phyloP scores from a whole-genome alignment of 2,888 invertebrate genomes.

The Pheosia gnoma region DNA sequence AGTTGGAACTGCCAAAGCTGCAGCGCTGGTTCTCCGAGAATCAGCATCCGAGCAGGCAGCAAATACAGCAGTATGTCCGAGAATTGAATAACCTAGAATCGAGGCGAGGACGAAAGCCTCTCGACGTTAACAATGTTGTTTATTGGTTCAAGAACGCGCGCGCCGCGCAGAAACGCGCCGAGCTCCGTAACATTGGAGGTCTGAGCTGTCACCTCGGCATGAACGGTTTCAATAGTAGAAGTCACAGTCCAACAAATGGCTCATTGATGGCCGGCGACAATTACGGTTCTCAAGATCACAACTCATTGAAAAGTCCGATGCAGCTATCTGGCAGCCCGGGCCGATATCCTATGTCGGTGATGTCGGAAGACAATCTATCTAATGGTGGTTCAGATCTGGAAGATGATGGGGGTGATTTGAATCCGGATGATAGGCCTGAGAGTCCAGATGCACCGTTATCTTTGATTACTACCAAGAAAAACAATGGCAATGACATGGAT shows the following conservation, averaged over 20 bases:
- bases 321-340: slow-evolving; percentile 82
- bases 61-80: slow-evolving; percentile 97
- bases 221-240: slow-evolving; percentile 86
- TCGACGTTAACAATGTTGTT: slow-evolving; percentile 98
- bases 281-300: slow-evolving; percentile 84
- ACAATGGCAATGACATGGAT: slow-evolving; percentile 72
- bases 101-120: slow-evolving; percentile 94
- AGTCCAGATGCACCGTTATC: slow-evolving; percentile 89
- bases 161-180: slow-evolving; percentile 96
- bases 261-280: slow-evolving; percentile 85
- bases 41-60: slow-evolving; percentile 98
- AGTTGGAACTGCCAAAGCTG: slow-evolving; percentile 96
- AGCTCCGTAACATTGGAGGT: slow-evolving; percentile 87
- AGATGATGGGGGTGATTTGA: slow-evolving; percentile 85
- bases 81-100: slow-evolving; percentile 97
- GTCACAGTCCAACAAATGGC: slow-evolving; percentile 86
- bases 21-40: slow-evolving; percentile 99
- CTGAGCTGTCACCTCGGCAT: slow-evolving; percentile 83
- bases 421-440: slow-evolving; percentile 83
- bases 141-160: slow-evolving; percentile 99
- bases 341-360: slow-evolving; percentile 85
- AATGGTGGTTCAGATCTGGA: slow-evolving; percentile 87
- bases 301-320: slow-evolving; percentile 86
- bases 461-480: slow-evolving; percentile 86
- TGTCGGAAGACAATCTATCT: slow-evolving; percentile 87